Base-by-base conservation (phyloP, 2,797 vertebrate genomes). In the Etheostoma nigrum region DNA sequence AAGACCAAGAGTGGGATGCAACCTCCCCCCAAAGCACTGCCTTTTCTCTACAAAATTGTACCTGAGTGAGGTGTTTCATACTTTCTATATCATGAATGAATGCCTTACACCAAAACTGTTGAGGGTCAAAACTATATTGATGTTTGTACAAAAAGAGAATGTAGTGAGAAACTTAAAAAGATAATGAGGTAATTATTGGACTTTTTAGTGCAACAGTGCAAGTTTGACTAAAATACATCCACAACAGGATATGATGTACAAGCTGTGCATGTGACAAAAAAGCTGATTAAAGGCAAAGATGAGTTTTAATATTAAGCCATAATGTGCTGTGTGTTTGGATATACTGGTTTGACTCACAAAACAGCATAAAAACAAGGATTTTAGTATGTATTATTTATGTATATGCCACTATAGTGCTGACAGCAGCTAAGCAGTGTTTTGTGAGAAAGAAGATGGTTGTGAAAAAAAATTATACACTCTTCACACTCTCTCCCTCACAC, bases 1-100 rank as follows among this genome's bases (percentile, higher is more conserved):
- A 62, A 93, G 88, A 16, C 47, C 10, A 53, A 14, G 19, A 15
- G 13, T 45, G 27, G 36, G 14, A 59, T 33, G 36, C 19, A 30
- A 6, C 11, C 15, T 59, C 45, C 48, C 7, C 1, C 11, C 27
- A 16, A 36, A 76, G 70, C 18, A 57, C 23, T 47, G 19, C 8
- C 2, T 10, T 9, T 23, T 45, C 30, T 76, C 60, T 67, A 13
- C n/a, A 73, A n/a, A 55, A 6, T 2, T 69, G 25, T 54, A 69
- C 49, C 47, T 5, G 18, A 59, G 19, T 5, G 18, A 59, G 16
- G 2, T 33, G 30, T 21, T 70, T 72, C 44, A 21, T 44, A 1
- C 11, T 65, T 16, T 65, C 10, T 9, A 42, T 19, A 23, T 66
- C 45, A 58, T 25, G 14, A 63, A 40, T 42, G 1, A 47, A 47